Evolutionary conservation across 2,797 vertebrate species (phyloP).

Genomic region (Acrossocheilus fasciatus): DNA sequence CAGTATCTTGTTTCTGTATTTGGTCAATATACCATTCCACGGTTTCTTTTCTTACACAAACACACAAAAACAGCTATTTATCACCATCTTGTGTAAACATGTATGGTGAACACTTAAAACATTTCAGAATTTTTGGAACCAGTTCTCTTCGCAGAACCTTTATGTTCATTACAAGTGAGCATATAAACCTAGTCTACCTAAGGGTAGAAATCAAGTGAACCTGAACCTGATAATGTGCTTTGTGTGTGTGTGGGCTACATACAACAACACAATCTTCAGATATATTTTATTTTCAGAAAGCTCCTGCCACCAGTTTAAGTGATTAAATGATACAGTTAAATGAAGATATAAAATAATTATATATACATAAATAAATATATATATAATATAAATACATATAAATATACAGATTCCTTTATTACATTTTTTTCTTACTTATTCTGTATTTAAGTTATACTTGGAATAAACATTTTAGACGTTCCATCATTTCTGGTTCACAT

Average conservation of each 20-base stretch:
- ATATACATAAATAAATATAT: background rate
- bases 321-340: background rate
- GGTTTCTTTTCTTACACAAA: background rate
- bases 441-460: background rate
- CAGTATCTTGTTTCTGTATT: background rate
- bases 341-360: no score
- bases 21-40: background rate
- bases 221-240: no score
- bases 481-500: background rate
- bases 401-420: background rate
- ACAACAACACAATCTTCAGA: background rate
- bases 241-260: background rate
- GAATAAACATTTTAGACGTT: background rate
- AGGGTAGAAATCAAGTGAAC: no score
- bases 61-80: background rate
- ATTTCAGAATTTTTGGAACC: background rate
- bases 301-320: background rate
- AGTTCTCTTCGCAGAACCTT: background rate
- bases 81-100: conserved; percentile 7
- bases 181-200: no score
- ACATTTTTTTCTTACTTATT: background rate
- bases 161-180: background rate
- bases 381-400: background rate
- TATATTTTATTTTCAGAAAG: background rate
- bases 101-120: background rate